Evolutionary conservation across 2,888 invertebrate species (phyloP).

Genomic region (Parthenolecanium corni): DNA sequence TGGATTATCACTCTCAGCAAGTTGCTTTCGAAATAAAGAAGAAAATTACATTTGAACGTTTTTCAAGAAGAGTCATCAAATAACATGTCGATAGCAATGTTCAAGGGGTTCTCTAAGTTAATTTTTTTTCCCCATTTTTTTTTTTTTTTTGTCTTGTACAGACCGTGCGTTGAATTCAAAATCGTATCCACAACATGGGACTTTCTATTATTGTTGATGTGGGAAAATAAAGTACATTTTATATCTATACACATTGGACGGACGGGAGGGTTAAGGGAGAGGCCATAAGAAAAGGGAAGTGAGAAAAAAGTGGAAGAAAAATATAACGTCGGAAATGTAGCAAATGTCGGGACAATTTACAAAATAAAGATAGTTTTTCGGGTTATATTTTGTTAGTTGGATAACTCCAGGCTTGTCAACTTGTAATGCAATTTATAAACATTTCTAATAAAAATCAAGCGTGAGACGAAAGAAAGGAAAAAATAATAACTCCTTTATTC

Average conservation of each 20-base stretch:
- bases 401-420: slow-evolving; percentile 15
- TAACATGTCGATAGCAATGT: not conserved
- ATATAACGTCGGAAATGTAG: not conserved
- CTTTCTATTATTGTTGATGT: too few species aligned
- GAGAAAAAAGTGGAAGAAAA: not conserved
- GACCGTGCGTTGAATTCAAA: not conserved
- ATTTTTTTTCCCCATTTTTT: not conserved
- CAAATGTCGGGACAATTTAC: slow-evolving; percentile 4
- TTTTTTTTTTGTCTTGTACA: too few species aligned
- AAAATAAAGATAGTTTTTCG: slow-evolving; percentile 13
- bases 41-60: not conserved
- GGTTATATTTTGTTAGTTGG: not conserved
- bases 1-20: too few species aligned
- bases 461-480: slow-evolving; percentile 3
- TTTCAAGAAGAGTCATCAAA: not conserved
- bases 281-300: too few species aligned
- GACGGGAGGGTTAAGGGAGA: not conserved
- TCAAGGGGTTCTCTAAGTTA: not conserved
- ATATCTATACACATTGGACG: too few species aligned
- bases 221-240: too few species aligned
- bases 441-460: slow-evolving; percentile 22
- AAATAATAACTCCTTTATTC: not conserved
- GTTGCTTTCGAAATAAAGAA: too few species aligned
- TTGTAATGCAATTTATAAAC: slow-evolving; percentile 22
- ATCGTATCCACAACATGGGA: not conserved